Conservation (phyloP, 2,888 invertebrate species). For the Drosophila glabriapex region DNA sequence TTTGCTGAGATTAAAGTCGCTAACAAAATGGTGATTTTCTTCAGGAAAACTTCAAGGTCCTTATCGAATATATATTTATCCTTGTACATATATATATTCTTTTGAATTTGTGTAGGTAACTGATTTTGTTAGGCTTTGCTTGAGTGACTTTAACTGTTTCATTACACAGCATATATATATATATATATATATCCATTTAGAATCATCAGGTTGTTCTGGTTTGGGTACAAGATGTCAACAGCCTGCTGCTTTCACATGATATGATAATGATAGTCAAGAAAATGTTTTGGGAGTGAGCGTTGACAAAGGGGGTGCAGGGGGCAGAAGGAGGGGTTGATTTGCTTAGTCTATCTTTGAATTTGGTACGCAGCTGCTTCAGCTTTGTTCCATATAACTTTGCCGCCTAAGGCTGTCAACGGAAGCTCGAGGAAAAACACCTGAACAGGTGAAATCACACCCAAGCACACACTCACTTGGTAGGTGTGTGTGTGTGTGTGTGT, state of each 20-base stretch:
- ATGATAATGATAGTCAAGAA: conserved; percentile 31
- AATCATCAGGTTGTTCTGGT: conserved; percentile 17
- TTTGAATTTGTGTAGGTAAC: neutral
- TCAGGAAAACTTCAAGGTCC: neutral
- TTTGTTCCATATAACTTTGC: conserved; percentile 65
- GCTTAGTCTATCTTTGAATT: conserved; percentile 20
- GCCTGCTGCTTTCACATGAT: conserved; percentile 20
- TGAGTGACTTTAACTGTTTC: neutral
- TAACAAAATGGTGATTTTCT: neutral
- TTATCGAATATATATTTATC: neutral
- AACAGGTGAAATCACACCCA: conserved; percentile 2
- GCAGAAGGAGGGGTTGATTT: neutral
- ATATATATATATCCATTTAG: neutral
- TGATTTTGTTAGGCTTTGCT: neutral
- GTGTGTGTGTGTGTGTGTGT: conserved; percentile 3
- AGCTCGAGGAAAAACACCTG: conserved; percentile 20
- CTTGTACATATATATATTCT: neutral
- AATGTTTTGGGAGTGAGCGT: neutral
- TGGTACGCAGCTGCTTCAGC: conserved; percentile 39
- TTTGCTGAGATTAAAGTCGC: neutral
- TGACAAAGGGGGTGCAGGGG: neutral
- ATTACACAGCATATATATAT: neutral
- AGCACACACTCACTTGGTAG: neutral
- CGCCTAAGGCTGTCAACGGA: conserved; percentile 55
- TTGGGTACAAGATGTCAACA: conserved; percentile 26